Evolutionary conservation across 2,113 vertebrate species (phyloP), one percentile per base, ranked within the genome.

Genomic region (Chloebia gouldiae): DNA sequence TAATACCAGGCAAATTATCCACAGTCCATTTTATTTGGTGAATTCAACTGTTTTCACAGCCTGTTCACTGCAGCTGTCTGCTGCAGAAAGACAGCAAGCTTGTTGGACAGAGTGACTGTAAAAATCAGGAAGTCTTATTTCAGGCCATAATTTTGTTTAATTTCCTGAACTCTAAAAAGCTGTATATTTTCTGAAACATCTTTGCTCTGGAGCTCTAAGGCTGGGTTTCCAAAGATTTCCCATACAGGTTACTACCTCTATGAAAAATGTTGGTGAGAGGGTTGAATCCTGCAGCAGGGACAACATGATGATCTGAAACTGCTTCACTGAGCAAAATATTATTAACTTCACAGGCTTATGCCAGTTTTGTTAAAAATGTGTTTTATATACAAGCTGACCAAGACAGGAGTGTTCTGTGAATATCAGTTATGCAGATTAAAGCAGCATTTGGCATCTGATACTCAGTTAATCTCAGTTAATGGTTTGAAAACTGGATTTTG

Each of bases 31-130:
- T 88, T 95, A 86, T 56, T 31, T 81, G 80, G 76, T 86, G 95
- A 76, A n/a, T 93, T 93, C 11, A 15, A 57, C 86, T 88, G 64
- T 83, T 93, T 90, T 90, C 60, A 77, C 86, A 95, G 93, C 50
- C 81, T 96, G 81, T 97, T 97, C 71, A 12, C 64, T 71, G 76
- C 76, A 90, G 47, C 92, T 89, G 84, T 96, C 92, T 96, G 86
- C 86, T 94, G 72, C 82, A 86, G 65, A 81, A 81, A 71, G 60
- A 75, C 81, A 88, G 76, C 68, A 60, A 86, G 72, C 80, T 92
- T 84, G 56, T 86, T 56, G 96, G 76, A 75, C 83, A 93, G 80
- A 86, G 66, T 88, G 72, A 45, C 84, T 86, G 21, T 77, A 82
- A 75, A 93, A 96, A 81, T 51, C 75, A 42, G 64, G 31, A 95